Evolutionary conservation across 2,888 invertebrate genomes (phyloP), one percentile per base, ranked within the genome.

Genomic region (Monochamus alternatus): DNA sequence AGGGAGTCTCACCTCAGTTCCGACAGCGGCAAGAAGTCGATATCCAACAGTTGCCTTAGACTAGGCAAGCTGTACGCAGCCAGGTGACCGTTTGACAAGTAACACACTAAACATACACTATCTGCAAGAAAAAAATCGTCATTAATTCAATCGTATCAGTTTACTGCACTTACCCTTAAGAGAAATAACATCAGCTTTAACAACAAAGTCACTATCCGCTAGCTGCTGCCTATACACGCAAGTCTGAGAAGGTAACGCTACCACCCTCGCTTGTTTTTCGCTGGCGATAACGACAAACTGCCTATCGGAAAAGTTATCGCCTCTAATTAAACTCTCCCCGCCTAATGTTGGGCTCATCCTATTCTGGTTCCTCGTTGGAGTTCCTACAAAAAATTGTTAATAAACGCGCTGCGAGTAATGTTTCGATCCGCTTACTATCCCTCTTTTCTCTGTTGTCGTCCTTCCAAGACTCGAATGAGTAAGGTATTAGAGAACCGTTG

Each of bases 61-160:
- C 98, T 98, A 78, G 99, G 99, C 89, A 99, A 92, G 91, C 97
- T 98, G 91, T 97, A 97, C 80, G 97, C 96, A 87, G 95, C 93
- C 87, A 99, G 91, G 90, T 97, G 97, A 73, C 98, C 98, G 90
- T 95, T 98, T 79, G 98, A 97, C 86, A 97, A 92, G 91, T 98
- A 98, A 90, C 96, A 96, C 84, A 96, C 95, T 87, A 98, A 92
- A 90, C 98, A 98, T 85, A 97, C 96, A 89, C 97, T 97, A 90
- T 98, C 98, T 98, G 93, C 14, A 91, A 91, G 79, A n/a, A 64
- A 62, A 81, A 82, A 81, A 64, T 60, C 14, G 30, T 14, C 4
- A 44, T 8, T 3, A 14, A 12, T 43, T 12, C 14, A 5, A 22
- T 55, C 55, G n/a, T 2, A 14, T 3, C 22, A 14, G 2, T 64